Base-by-base conservation (phyloP, 2,113 vertebrate species). In the Pachycephala philippinensis region DNA sequence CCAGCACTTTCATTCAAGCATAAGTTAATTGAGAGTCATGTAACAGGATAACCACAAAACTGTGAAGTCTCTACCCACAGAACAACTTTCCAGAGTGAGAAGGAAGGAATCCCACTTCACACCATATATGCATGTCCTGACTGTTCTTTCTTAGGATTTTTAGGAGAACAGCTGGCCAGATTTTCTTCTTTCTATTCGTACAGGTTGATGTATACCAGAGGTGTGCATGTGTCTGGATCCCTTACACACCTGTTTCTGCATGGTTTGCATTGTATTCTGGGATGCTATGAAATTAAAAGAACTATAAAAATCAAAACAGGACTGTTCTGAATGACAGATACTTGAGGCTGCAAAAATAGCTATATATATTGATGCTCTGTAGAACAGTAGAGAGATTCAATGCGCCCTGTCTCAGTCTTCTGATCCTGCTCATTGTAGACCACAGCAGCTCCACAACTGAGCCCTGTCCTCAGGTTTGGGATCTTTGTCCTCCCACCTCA, bases 401-500 rank as follows among this genome's bases (percentile, higher is more conserved):
- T 15, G 33, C 18, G 19, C 23, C 35, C 35, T 35, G 15, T 27
- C 61, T 37, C 60, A 35, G 13, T 19, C 35, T 85, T 35, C 30
- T 3, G 9, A 35, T 22, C 9, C 37, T 28, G 17, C 23, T 65
- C 35, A 56, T 12, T 44, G 49, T 13, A 81, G 21, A 49, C 26
- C 72, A 65, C 13, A 66, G 52, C 19, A 52, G 37, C 49, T 56
- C 11, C 35, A 18, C 1, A 2, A 7, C 9, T 0, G 1, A 70
- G 27, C 31, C 49, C 24, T 26, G 33, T 64, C 57, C 33, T 66
- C 53, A 30, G 6, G 8, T 60, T 50, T 64, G 7, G n/a, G 13
- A 33, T 68, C 72, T n/a, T 45, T 10, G 9, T 42, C 42, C 53
- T 22, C 69, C 28, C 37, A 56, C 15, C 59, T 77, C 37, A 66